Evolutionary conservation across 2,888 invertebrate species (phyloP).

Genomic region (Amblyteles armatorius): DNA sequence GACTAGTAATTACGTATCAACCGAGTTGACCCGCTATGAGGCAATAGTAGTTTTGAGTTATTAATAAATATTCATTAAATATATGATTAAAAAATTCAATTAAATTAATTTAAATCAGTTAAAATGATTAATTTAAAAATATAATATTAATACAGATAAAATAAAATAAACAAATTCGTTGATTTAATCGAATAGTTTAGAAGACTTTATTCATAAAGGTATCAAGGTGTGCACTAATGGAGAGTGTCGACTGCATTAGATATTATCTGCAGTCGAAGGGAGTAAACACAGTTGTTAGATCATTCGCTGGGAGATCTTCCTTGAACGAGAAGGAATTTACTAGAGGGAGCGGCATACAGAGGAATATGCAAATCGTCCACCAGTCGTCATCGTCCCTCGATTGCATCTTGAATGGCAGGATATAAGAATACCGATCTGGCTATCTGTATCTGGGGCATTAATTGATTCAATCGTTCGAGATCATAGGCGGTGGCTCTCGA

Average conservation of each 20-base stretch:
- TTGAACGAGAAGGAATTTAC: constrained; percentile 53
- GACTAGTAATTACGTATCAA: no score
- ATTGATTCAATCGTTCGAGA: constrained; percentile 64
- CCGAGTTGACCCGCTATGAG: no score
- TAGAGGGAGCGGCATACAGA: constrained; percentile 52
- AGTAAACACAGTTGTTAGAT: constrained; percentile 13
- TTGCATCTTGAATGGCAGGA: constrained; percentile 30
- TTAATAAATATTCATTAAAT: no score
- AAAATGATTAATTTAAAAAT: not conserved
- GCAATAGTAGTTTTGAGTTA: no score
- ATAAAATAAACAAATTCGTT: not conserved
- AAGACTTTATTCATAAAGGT: not conserved
- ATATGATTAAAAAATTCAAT: no score
- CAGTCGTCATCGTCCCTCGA: constrained; percentile 55
- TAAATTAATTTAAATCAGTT: no score
- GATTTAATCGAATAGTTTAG: not conserved
- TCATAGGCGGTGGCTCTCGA: constrained; percentile 56
- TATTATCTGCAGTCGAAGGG: not conserved
- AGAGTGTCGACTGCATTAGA: not conserved
- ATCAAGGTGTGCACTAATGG: not conserved
- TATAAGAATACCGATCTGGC: constrained; percentile 42
- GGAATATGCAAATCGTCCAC: constrained; percentile 60
- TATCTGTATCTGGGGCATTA: constrained; percentile 67
- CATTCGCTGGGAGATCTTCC: constrained; percentile 32
- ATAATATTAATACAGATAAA: not conserved